Base-by-base conservation (phyloP, 2,888 invertebrate genomes). In the Caenorhabditis sp. region DNA sequence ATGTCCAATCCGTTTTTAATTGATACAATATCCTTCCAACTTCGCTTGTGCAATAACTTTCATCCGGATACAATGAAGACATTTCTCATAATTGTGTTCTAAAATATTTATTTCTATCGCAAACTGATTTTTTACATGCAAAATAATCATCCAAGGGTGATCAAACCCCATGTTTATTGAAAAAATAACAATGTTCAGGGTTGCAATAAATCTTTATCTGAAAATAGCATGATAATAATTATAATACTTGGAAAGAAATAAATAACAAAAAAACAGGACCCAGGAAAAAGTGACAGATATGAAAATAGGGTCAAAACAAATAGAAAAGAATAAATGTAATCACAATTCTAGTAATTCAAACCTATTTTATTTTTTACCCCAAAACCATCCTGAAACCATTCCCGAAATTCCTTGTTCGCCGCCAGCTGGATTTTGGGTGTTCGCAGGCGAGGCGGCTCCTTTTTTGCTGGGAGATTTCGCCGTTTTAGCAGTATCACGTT, bases 1-100 rank as follows among this genome's bases (percentile, higher is more conserved):
- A 73, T 57, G 67, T 50, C 72, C 79, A 79, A 26, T 76, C 71
- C 0, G 71, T 70, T 59, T 79, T 79, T 7, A 75, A 57, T 25
- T 77, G 71, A 53, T 72, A 81, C 12, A 79, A 38, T 12, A 79
- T 66, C n/a, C 69, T 50, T 17, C 78, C 78, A 20, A 81, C 25
- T 20, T 78, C 76, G 38, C 66, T 76, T 1, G 77, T 81, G 54
- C 81, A 81, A 57, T 76, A 76, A 62, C 73, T 73, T 31, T 76
- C 79, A 77, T 81, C 81, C 20, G 81, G 78, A 64, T 77, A 73
- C 26, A 81, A 61, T 20, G 71, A 67, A 43, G 76, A 76, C 81
- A 81, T 81, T 49, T 56, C 67, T 62, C 78, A 78, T 78, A 71
- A 38, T 61, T 59, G 56, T 1, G 67, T 43, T 31, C 31, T 31